Evolutionary conservation across 1,140 invertebrate genomes (phyloP), one percentile per base, ranked within the genome.

Genomic region (Euura saliciscinereae): DNA sequence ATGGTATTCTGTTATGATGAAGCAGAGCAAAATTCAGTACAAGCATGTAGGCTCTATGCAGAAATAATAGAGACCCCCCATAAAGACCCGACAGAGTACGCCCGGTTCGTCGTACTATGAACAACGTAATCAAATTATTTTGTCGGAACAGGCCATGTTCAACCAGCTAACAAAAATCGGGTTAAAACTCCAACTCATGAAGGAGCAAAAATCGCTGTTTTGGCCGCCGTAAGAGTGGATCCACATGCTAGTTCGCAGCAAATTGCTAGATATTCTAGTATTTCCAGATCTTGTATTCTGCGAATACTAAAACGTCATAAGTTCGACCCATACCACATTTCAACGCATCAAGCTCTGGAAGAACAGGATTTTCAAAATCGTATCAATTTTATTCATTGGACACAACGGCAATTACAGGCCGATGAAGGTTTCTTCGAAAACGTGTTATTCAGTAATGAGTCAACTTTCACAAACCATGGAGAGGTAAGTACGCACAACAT

Each of bases 331-430:
- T 66, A 66, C 43, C 65, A 43, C n/a, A 66, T 66, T 13, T 66
- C 65, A 43, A 13, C 1, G 65, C 65, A 66, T 66, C 65, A 66
- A 28, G 65, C 6, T 13, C 65, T 66, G 1, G 65, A 66, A 66
- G 65, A 13, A 66, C n/a, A 66, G n/a, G 65, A 66, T 66, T 66
- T 66, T 2, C 65, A 66, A 66, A 66, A 66, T 66, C 65, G 65
- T 6, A 66, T 66, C 65, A 66, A 66, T 43, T 66, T 66, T 43
- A 11, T 1, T 66, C 65, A 7, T 13, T 66, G 65, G 2, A 28
- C 65, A 66, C 65, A 66, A 43, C 6, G 43, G 65, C 65, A 66
- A 66, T 66, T 66, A 43, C 65, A 43, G 65, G 43, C 43, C n/a
- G 65, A 66, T 43, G 2, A 66, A 66, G 1, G 43, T 28, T 66